Percentiles rank a stretch among this genome's conserved stretches.
Evolutionary conservation across 2,113 vertebrate species (phyloP).

Genomic region (Xiphias gladius): DNA sequence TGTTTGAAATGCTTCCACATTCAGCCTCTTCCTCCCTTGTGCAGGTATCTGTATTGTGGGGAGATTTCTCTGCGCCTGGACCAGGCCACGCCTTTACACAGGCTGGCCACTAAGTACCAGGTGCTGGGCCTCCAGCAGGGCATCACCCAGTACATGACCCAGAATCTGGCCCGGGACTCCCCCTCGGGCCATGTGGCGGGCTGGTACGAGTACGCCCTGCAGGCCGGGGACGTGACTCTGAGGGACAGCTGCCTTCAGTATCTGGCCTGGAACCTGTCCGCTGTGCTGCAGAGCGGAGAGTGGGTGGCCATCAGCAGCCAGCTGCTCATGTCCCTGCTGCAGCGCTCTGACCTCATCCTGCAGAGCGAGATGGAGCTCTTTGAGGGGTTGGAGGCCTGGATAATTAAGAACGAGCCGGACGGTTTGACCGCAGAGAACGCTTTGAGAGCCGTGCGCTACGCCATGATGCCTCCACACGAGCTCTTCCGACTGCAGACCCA

Average conservation of each 20-base stretch:
- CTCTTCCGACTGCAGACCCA: conserved; percentile 94
- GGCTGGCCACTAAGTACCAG: conserved; percentile 91
- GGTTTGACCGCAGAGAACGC: conserved; percentile 85
- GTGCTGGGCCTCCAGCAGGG: conserved; percentile 89
- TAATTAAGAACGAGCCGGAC: conserved; percentile 85
- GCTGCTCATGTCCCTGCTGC: conserved; percentile 90
- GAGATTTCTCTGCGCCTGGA: conserved; percentile 90
- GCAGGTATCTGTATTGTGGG: conserved; percentile 95
- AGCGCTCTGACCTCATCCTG: conserved; percentile 92
- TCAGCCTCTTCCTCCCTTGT: not conserved
- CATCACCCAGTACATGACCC: conserved; percentile 92
- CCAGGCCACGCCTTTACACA: conserved; percentile 91
- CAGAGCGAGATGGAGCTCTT: conserved; percentile 95
- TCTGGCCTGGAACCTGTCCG: conserved; percentile 94
- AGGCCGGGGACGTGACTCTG: conserved; percentile 84
- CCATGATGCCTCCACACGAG: conserved; percentile 93
- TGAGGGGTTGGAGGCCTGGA: conserved; percentile 90
- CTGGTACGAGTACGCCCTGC: conserved; percentile 94
- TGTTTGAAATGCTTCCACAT: not conserved
- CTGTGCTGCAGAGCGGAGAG: conserved; percentile 87
- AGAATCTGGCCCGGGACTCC: conserved; percentile 88
- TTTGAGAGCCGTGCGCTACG: conserved; percentile 91
- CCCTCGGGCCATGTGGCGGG: conserved; percentile 89
- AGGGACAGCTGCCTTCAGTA: conserved; percentile 92
- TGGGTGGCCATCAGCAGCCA: conserved; percentile 89